Evolutionary conservation across 2,797 vertebrate species (phyloP).

Genomic region (Hylomyscus alleni): DNA sequence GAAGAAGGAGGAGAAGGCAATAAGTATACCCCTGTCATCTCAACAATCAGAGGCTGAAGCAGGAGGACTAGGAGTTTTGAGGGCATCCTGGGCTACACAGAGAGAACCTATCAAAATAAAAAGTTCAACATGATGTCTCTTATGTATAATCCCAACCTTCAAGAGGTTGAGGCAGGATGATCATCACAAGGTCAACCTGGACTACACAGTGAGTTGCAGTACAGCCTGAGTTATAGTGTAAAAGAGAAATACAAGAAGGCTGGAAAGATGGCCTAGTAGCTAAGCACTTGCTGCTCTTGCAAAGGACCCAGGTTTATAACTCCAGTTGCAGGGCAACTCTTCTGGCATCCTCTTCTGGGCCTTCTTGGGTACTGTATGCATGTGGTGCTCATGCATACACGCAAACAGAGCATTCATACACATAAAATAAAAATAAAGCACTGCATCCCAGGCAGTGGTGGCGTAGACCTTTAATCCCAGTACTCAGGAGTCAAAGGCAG

Average conservation of each 20-base stretch:
- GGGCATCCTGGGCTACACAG: background rate
- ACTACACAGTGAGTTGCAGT: background rate
- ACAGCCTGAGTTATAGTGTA: background rate
- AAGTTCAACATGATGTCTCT: background rate
- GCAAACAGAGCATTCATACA: background rate
- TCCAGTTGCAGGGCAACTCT: background rate
- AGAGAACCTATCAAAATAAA: background rate
- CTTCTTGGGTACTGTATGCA: background rate
- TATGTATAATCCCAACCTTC: background rate
- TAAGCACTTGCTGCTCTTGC: background rate
- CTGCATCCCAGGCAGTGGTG: background rate
- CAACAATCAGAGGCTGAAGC: background rate
- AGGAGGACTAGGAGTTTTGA: background rate
- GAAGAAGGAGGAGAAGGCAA: background rate
- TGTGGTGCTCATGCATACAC: background rate
- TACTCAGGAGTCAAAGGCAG: background rate
- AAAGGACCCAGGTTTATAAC: background rate
- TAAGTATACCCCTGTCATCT: background rate
- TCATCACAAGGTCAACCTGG: background rate
- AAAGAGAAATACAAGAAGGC: background rate
- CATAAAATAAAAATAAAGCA: background rate
- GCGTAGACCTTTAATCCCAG: background rate
- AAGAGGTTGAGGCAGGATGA: background rate
- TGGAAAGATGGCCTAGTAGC: background rate
- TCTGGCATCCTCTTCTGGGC: background rate